phyloP scores from a whole-genome alignment of 2,888 invertebrate genomes.

The Noctua comes region DNA sequence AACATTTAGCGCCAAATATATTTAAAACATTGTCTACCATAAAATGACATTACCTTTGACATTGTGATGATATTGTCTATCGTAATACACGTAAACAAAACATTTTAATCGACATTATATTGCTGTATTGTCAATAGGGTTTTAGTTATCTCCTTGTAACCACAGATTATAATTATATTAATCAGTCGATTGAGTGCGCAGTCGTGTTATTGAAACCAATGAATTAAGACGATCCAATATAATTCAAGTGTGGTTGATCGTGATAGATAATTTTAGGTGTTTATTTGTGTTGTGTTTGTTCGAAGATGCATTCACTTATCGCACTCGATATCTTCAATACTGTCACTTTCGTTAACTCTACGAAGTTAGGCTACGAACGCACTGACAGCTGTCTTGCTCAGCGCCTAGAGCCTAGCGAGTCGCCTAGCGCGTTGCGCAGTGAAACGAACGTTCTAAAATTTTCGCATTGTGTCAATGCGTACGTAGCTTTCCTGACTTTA shows the following conservation, averaged over 20 bases:
- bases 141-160: conserved; percentile 1
- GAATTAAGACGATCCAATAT: not conserved
- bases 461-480: not conserved
- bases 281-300: not conserved
- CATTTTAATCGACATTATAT: not conserved
- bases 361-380: not conserved
- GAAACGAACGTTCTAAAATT: not conserved
- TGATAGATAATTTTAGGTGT: not conserved
- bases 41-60: not conserved
- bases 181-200: conserved; percentile 27
- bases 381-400: not conserved
- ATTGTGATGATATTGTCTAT: not conserved
- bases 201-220: conserved; percentile 37
- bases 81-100: not conserved
- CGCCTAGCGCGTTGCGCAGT: not conserved
- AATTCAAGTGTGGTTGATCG: not conserved
- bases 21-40: not conserved
- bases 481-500: not conserved
- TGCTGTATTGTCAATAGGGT: not conserved
- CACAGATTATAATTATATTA: conserved; percentile 34
- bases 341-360: not conserved
- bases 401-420: not conserved
- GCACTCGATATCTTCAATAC: not conserved
- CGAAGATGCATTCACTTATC: not conserved
- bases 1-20: not conserved